Percentiles rank a stretch among this genome's conserved stretches.
Evolutionary conservation across 2,113 vertebrate genomes (phyloP).

Genomic region (Ictidomys tridecemlineatus): DNA sequence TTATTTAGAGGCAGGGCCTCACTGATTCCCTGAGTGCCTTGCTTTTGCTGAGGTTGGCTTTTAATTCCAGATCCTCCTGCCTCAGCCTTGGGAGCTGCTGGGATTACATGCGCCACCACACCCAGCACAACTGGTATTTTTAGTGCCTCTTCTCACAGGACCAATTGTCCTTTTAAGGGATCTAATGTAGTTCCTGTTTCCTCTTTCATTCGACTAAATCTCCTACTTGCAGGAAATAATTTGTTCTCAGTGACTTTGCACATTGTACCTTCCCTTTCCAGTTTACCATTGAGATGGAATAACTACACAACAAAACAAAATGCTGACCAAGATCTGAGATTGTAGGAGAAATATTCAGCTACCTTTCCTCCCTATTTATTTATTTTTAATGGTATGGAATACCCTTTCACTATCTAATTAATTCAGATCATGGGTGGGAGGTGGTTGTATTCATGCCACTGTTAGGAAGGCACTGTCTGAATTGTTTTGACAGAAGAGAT

Average conservation of each 20-base stretch:
- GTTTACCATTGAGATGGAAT: background rate
- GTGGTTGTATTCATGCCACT: background rate
- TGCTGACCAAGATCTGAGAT: background rate
- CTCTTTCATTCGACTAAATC: background rate
- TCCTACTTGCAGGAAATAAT: background rate
- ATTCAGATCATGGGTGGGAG: background rate
- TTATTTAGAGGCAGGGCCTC: too few species aligned
- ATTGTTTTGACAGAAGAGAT: background rate
- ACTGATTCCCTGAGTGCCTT: too few species aligned
- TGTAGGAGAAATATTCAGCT: background rate
- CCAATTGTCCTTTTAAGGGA: background rate
- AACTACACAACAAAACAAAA: background rate
- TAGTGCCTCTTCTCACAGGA: background rate
- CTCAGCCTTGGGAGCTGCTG: too few species aligned
- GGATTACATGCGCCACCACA: too few species aligned
- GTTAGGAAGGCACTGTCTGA: background rate
- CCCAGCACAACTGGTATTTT: background rate
- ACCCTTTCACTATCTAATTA: background rate
- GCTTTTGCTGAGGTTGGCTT: too few species aligned
- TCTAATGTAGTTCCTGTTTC: constrained; percentile 27
- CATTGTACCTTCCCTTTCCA: background rate
- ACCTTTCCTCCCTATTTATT: background rate
- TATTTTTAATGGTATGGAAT: background rate
- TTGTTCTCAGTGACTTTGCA: background rate
- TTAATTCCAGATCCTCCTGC: too few species aligned